Base-by-base conservation (phyloP, 2,113 vertebrate species). In the Girardinichthys multiradiatus region DNA sequence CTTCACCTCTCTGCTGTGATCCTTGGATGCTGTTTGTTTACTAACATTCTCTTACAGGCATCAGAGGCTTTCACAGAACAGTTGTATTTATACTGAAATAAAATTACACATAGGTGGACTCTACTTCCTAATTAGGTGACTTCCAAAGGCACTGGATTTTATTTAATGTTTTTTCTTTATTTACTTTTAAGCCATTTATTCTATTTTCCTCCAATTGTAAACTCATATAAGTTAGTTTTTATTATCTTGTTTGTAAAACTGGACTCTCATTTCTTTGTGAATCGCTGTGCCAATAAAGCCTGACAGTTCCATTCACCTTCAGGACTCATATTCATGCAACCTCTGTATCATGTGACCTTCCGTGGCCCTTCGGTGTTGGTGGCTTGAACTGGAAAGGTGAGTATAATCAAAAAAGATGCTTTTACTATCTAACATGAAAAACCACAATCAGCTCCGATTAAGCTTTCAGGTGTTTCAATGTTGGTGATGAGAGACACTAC, bases 331-430 rank as follows among this genome's bases (percentile, higher is more conserved):
- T 74, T 62, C 45, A 64, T 15, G 35, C 37, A 45, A 54, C 59
- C 30, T 24, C 28, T 21, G 12, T 21, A 51, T 57, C 64, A 51
- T 70, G 30, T 59, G 30, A 75, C 68, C 60, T 62, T 45, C 6
- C 13, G 1, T 12, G 48, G n/a, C 28, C 45, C 60, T 67, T 61
- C 27, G 14, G 61, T 57, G 27, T 8, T 39, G 61, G 14, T 33
- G 57, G 61, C 65, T 24, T 21, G 35, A 74, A 57, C 37, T 57
- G 42, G 61, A 27, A 37, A 11, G 29, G 28, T 30, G 30, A 24
- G 59, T 7, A 64, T 54, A 68, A 79, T 84, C 80, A 86, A 74
- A 72, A 42, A 5, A 37, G 62, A 59, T n/a, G 27, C n/a, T 48
- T 77, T 2, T 29, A 26, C 72, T 35, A 72, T 80, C 60, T 29